These are phyloP conservation scores for Diachasma alloeum DNA, from an alignment of 1,140 invertebrate species.

Conservation along the genomic window DNA sequence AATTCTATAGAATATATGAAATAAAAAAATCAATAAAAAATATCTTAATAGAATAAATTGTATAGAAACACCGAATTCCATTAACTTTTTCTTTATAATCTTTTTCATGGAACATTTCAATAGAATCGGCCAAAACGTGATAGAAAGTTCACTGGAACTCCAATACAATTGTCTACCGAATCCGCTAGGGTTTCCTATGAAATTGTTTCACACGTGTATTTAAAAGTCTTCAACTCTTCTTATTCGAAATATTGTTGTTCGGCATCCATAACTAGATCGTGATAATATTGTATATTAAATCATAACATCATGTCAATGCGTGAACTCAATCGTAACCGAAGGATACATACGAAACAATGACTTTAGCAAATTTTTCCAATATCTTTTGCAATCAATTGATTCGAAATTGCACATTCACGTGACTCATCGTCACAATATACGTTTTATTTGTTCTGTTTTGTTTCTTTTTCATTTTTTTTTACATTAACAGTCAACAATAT, in stretches of 20 bases:
- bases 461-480: slow-evolving; percentile 1
- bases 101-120: too few species aligned
- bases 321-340: neutral
- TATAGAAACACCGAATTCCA: too few species aligned
- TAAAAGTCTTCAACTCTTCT: slow-evolving; percentile 13
- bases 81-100: too few species aligned
- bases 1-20: too few species aligned
- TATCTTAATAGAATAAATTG: too few species aligned
- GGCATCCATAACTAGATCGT: slow-evolving; percentile 35
- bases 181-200: too few species aligned
- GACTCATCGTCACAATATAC: neutral
- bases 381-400: slow-evolving; percentile 24
- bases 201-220: too few species aligned
- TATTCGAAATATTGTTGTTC: slow-evolving; percentile 16
- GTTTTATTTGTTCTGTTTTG: neutral
- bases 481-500: slow-evolving; percentile 23
- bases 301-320: neutral
- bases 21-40: too few species aligned
- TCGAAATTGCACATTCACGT: slow-evolving; percentile 25
- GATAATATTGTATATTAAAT: slow-evolving; percentile 29
- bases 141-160: too few species aligned
- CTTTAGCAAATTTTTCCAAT: neutral
- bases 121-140: too few species aligned
- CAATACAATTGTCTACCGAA: too few species aligned
- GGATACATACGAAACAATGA: neutral